Evolutionary conservation across 1,140 invertebrate species (phyloP).

Genomic region (Caerostris extrusa): DNA sequence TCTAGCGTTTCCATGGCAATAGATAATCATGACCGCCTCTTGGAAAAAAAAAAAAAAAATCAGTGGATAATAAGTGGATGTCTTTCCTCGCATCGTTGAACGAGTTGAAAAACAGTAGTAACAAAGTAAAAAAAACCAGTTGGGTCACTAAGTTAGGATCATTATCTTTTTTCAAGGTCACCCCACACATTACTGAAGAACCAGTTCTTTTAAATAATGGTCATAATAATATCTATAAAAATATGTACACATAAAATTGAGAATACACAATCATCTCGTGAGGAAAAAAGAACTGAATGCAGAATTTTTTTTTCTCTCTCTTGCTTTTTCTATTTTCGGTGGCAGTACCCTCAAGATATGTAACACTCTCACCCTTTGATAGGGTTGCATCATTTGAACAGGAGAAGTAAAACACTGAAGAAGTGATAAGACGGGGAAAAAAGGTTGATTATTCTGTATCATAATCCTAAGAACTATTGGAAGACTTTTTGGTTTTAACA

Average conservation of each 20-base stretch:
- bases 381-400: background rate
- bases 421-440: background rate
- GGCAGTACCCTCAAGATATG: background rate
- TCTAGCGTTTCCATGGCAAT: background rate
- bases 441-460: background rate
- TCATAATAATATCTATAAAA: conserved; percentile 9
- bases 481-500: no score
- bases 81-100: background rate
- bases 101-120: background rate
- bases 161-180: conserved; percentile 33
- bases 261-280: background rate
- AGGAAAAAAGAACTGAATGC: background rate
- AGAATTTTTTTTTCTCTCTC: background rate
- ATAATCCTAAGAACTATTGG: background rate
- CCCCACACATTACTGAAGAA: background rate
- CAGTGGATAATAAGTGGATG: background rate
- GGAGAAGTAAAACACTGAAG: background rate
- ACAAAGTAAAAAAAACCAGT: background rate
- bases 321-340: background rate
- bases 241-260: background rate
- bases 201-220: conserved; percentile 20
- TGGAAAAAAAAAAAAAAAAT: no score
- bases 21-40: background rate
- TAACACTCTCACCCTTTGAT: background rate
- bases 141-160: conserved; percentile 18